Base-by-base conservation (phyloP, 1,140 invertebrate species). In the Panulirus ornatus region DNA sequence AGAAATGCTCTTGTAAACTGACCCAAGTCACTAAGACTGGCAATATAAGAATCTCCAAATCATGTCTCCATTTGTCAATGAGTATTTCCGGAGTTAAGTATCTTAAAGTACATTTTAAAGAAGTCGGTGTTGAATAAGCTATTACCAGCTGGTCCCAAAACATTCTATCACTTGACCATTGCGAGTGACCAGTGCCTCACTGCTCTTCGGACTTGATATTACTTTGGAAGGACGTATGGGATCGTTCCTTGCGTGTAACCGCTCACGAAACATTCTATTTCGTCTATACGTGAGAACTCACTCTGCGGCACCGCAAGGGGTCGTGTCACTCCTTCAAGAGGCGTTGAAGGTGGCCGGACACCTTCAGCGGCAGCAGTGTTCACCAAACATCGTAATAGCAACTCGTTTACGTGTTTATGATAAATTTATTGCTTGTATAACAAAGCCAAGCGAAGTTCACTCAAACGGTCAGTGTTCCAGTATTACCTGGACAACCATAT, bases 381-480 rank as follows among this genome's bases (percentile, higher is more conserved):
- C 88, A 89, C 47, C 27, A 89, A 81, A 89, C 88, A 89, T n/a
- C 42, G 81, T 89, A 89, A 83, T 89, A 81, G 88, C 81, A 84
- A 73, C 88, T 84, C 88, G 79, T 89, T 89, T 83, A 83, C 88
- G 63, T 81, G 79, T 83, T 89, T 89, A 89, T 83, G 88, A 83
- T 89, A 89, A 89, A 89, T 89, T 89, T 89, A 89, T 89, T 89
- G 88, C 88, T 89, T 89, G 88, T 89, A 89, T 84, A 89, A 89
- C 88, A 89, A 84, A 83, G 88, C 63, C 47, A 66, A 34, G 34
- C 63, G 36, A 54, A 70, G 71, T 76, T 63, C 51, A 51, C 75
- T 63, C 14, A 51, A 40, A 44, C 63, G 70, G 16, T 76, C 51
- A 63, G 51, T 86, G 71, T 78, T 86, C 73, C 84, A 63, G 71